Evolutionary conservation across 2,797 vertebrate genomes (phyloP), one percentile per base, ranked within the genome.

Genomic region (Ctenopoma kingsleyae): DNA sequence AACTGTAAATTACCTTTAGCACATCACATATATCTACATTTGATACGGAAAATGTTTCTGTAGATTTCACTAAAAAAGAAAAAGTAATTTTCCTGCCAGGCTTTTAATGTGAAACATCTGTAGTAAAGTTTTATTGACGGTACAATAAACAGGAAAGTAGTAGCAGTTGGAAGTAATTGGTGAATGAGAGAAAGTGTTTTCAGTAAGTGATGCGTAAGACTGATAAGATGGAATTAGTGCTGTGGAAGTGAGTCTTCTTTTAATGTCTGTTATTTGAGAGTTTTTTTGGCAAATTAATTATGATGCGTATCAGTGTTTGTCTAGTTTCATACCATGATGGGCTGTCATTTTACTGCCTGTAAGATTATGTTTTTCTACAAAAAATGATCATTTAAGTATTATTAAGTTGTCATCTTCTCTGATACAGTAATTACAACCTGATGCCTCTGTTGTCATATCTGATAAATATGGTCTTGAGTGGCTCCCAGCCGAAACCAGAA

Each of bases 321-420:
- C 8, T 22, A 3, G 25, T 36, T 47, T 25, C 36, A n/a, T 9
- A 19, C 8, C 11, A 22, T 40, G 30, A 47, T 20, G 41, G 1
- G 30, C 48, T 48, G 17, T 66, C 38, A 50, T 55, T 25, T 8
- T 6, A 32, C 47, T 17, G 19, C 22, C 40, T 25, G 15, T 5
- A 32, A 32, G 30, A 8, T 32, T 32, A 38, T 46, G 17, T 67
- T 70, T 56, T 46, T 46, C 10, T 46, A 13, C 20, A 30, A 15
- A 32, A 51, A 40, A 46, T 20, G 57, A 68, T 20, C 16, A 40
- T 47, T 74, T 25, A 51, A 16, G 35, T 27, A 20, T 49, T 47
- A 49, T 73, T 50, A 69, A 55, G n/a, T 13, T 65, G 65, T 55
- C 58, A 40, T 41, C 44, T 22, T 43, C 8, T 46, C 19, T 51